Percentiles rank a stretch among this genome's conserved stretches.
Evolutionary conservation across 2,888 invertebrate species (phyloP).

Genomic region (Loripinus fragilis): DNA sequence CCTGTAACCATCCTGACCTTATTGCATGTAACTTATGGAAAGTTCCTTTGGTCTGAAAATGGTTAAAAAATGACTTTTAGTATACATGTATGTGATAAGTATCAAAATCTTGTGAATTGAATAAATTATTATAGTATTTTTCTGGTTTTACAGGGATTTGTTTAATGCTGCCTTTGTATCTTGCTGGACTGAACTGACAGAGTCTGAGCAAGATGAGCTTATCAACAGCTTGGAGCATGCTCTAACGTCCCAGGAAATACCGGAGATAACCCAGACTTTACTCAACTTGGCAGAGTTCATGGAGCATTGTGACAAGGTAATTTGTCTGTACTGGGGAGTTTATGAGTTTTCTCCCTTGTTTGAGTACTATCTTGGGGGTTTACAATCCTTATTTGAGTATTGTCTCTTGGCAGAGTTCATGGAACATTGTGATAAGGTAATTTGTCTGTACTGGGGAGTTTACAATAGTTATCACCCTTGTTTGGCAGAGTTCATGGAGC

Average conservation of each 20-base stretch:
- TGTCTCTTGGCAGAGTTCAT: slow-evolving; percentile 99
- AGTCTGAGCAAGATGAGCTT: slow-evolving; percentile 91
- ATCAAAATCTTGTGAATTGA: no score
- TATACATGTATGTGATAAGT: no score
- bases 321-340: no score
- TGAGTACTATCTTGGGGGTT: slow-evolving; percentile 99
- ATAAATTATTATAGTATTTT: no score
- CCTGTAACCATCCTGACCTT: no score
- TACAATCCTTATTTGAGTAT: no score
- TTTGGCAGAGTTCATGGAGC: slow-evolving; percentile 99
- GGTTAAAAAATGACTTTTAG: no score
- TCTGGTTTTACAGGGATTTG: slow-evolving; percentile 90
- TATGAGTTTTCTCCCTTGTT: no score
- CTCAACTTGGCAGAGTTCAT: slow-evolving; percentile 99
- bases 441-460: no score
- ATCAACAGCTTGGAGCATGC: slow-evolving; percentile 95
- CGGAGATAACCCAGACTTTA: slow-evolving; percentile 97
- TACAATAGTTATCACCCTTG: no score
- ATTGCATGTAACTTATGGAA: no score
- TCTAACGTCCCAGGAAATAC: slow-evolving; percentile 93
- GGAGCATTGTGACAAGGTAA: slow-evolving; percentile 96
- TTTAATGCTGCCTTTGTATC: slow-evolving; percentile 99
- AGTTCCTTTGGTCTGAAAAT: no score
- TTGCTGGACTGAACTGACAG: slow-evolving; percentile 98
- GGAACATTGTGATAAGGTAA: slow-evolving; percentile 96